Conservation (phyloP, 1,140 invertebrate species). For the Drosophila bipectinata region DNA sequence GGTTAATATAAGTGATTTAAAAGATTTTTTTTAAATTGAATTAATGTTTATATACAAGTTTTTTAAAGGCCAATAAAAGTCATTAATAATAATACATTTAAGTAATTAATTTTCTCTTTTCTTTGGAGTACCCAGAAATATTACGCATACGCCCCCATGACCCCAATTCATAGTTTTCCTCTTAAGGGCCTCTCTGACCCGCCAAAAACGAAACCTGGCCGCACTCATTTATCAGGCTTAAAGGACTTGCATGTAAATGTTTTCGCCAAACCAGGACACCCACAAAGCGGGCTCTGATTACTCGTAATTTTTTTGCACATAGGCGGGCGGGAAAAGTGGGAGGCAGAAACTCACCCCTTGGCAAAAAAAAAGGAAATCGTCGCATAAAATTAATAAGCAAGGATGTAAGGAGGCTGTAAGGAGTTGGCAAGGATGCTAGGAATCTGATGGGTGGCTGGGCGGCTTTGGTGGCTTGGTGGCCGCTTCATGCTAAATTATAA, state of each 20-base stretch:
- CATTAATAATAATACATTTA: background rate
- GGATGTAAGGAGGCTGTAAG: constrained; percentile 26
- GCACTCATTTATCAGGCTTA: constrained; percentile 76
- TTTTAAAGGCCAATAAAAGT: background rate
- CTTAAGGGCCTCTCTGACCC: constrained; percentile 1
- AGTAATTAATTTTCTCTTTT: background rate
- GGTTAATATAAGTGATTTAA: background rate
- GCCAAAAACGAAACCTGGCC: constrained; percentile 19
- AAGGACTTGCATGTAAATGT: constrained; percentile 70
- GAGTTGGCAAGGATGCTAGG: background rate
- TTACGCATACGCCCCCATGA: constrained; percentile 55
- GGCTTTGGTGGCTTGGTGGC: background rate
- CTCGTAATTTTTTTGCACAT: constrained; percentile 62
- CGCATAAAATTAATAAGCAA: constrained; percentile 80
- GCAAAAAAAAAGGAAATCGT: constrained; percentile 45
- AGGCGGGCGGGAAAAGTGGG: constrained; percentile 7
- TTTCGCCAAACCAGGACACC: constrained; percentile 20
- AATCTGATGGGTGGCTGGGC: background rate
- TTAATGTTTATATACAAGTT: background rate
- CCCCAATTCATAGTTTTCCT: constrained; percentile 30
- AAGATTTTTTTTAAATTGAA: background rate
- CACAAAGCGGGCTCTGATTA: constrained; percentile 53
- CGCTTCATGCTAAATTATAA: constrained; percentile 71
- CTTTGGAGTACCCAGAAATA: background rate
- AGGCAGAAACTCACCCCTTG: constrained; percentile 36